Conservation (phyloP, 2,113 vertebrate species). For the Megalops atlanticus region DNA sequence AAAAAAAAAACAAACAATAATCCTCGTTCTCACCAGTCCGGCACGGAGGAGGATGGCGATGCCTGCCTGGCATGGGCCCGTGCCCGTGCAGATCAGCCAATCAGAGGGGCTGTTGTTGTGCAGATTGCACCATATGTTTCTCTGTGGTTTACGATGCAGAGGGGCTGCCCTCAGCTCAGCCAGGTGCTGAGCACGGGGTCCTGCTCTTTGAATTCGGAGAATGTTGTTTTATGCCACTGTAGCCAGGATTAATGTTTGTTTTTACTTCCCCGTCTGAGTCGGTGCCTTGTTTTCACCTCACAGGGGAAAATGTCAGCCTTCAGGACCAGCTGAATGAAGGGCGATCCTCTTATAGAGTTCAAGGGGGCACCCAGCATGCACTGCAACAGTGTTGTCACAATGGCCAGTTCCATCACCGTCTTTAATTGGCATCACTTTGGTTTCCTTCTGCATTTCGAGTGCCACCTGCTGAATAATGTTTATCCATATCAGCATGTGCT, state of each 20-base stretch:
- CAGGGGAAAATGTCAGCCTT: neutral
- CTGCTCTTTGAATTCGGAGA: slow-evolving; percentile 26
- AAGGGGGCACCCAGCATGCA: too few species aligned
- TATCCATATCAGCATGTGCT: too few species aligned
- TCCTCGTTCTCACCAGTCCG: neutral
- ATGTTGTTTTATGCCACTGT: neutral
- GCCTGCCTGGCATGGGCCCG: neutral
- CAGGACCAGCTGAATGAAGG: neutral
- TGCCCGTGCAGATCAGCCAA: slow-evolving; percentile 30
- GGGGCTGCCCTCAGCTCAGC: slow-evolving; percentile 44
- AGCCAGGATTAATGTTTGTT: neutral
- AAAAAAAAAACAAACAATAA: too few species aligned
- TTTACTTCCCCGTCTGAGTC: neutral
- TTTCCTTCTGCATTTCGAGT: too few species aligned
- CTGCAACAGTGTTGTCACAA: neutral
- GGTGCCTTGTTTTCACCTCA: neutral
- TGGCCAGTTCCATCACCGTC: neutral
- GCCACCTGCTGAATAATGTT: too few species aligned
- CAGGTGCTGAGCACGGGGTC: slow-evolving; percentile 47
- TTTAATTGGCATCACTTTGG: too few species aligned
- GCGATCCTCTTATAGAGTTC: neutral
- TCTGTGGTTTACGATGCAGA: too few species aligned
- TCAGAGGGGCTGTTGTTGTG: slow-evolving; percentile 24
- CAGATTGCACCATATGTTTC: slow-evolving; percentile 51
- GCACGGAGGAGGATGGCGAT: neutral